A percentile compares a stretch with the other conserved stretches of the same genome.
Conservation (phyloP, 2,113 vertebrate genomes). For the Bubo blakistoni region DNA sequence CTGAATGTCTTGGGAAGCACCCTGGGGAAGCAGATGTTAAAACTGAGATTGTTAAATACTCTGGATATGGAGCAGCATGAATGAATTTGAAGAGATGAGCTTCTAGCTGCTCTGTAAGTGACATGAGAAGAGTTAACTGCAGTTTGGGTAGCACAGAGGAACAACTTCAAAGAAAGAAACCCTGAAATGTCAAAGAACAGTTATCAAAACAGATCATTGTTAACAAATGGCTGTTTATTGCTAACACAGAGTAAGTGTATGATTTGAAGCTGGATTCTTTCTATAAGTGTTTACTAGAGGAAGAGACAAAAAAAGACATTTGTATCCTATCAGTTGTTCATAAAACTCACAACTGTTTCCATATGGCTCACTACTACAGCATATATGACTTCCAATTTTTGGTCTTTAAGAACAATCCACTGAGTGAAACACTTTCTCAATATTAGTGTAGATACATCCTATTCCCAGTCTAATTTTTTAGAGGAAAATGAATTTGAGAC, state of each 20-base stretch:
- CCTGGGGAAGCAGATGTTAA: not conserved
- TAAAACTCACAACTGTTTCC: slow-evolving; percentile 38
- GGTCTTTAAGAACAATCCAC: not conserved
- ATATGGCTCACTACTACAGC: not conserved
- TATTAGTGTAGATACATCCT: not conserved
- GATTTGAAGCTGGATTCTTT: slow-evolving; percentile 44
- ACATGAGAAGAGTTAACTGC: slow-evolving; percentile 48
- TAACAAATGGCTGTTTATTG: slow-evolving; percentile 64
- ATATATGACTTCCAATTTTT: not conserved
- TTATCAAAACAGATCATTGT: slow-evolving; percentile 61
- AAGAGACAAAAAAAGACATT: slow-evolving; percentile 53
- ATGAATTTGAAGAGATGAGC: not conserved
- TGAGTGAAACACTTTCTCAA: not conserved
- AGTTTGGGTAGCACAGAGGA: not conserved
- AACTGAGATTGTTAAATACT: not conserved
- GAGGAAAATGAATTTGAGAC: not conserved
- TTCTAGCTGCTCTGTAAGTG: not conserved
- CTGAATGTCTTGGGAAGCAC: not conserved
- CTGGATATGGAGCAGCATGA: not conserved
- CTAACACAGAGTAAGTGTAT: slow-evolving; percentile 51
- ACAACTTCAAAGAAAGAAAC: slow-evolving; percentile 43
- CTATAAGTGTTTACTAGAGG: slow-evolving; percentile 41
- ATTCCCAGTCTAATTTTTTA: not conserved
- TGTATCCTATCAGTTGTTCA: slow-evolving; percentile 27
- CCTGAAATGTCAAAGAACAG: slow-evolving; percentile 54